Evolutionary conservation across 2,888 invertebrate species (phyloP).

Genomic region (Tricholauxania praeusta): DNA sequence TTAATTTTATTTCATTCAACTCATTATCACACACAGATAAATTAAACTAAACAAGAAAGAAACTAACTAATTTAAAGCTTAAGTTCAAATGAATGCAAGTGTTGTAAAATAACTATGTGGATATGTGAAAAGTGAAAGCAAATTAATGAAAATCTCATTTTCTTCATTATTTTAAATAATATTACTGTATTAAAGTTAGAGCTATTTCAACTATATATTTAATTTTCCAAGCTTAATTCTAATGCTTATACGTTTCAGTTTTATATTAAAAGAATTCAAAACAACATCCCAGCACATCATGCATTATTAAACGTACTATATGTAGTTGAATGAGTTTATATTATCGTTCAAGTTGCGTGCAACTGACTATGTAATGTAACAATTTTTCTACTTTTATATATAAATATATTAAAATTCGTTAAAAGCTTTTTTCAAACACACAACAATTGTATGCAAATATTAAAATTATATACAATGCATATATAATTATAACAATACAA

Average conservation of each 20-base stretch:
- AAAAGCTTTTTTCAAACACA: constrained; percentile 6
- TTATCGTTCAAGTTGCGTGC: neutral
- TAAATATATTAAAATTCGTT: constrained; percentile 11
- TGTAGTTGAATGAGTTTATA: constrained; percentile 6
- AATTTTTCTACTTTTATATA: constrained; percentile 19
- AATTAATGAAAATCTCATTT: constrained; percentile 21
- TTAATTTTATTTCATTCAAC: constrained; percentile 22
- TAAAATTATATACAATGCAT: constrained; percentile 3
- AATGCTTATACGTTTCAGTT: neutral
- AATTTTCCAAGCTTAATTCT: constrained; percentile 1
- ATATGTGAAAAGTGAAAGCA: constrained; percentile 16
- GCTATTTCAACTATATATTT: neutral
- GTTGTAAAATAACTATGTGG: constrained; percentile 19
- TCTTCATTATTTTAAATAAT: constrained; percentile 4
- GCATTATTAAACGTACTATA: neutral
- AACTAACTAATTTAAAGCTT: constrained; percentile 16
- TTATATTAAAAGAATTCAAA: neutral
- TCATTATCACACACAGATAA: constrained; percentile 19
- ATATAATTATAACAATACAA: neutral
- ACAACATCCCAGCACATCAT: constrained; percentile 9
- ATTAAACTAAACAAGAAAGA: neutral
- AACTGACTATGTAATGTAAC: neutral
- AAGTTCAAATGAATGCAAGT: constrained; percentile 24
- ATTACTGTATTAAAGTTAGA: constrained; percentile 8
- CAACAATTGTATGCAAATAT: neutral